Percentiles rank a stretch among this genome's conserved stretches.
These are phyloP conservation scores for Phalacrocorax brasilianus DNA, from an alignment of 2,113 vertebrate genomes.

Conservation along the genomic window DNA sequence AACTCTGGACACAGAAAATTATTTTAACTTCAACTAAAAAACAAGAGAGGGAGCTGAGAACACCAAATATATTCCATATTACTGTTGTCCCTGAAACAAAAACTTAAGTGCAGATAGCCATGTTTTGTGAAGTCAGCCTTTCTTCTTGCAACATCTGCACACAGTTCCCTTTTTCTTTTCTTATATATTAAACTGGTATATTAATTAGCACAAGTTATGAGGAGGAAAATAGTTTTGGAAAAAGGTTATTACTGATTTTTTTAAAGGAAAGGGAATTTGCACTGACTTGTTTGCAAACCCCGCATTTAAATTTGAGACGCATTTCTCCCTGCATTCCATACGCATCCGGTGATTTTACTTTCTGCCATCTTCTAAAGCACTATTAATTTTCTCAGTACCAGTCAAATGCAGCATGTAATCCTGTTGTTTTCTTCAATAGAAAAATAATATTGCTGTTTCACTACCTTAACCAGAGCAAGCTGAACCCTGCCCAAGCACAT, in stretches of 20 bases:
- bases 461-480: background rate
- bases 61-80: background rate
- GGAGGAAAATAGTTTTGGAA: background rate
- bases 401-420: background rate
- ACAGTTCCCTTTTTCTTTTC: background rate
- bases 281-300: background rate
- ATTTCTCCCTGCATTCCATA: background rate
- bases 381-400: background rate
- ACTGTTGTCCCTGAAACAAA: background rate
- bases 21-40: background rate
- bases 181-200: background rate
- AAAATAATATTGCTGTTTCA: background rate
- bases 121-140: background rate
- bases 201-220: background rate
- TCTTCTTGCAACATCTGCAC: background rate
- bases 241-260: background rate
- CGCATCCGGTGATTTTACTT: background rate
- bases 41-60: background rate
- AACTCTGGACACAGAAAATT: background rate
- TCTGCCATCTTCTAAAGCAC: background rate
- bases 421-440: background rate
- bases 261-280: background rate
- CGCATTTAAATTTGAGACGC: background rate
- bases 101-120: background rate
- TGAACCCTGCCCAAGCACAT: background rate